phyloP scores from a whole-genome alignment of 1,140 invertebrate species.

The Latrodectus geometricus region DNA sequence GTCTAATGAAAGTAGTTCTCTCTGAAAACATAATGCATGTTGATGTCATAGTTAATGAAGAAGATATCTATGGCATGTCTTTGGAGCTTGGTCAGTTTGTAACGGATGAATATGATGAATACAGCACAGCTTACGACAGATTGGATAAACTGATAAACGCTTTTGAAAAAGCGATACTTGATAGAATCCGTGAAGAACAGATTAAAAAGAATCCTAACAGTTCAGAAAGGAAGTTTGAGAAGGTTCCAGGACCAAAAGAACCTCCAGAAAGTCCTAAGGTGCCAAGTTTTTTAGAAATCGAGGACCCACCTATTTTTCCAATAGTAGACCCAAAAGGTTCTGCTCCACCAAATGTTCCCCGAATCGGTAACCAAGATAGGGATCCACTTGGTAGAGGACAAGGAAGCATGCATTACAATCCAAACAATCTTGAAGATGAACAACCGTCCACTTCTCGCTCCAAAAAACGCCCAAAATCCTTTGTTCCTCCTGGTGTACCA shows the following conservation, averaged over 20 bases:
- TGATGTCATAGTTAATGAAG: slow-evolving; percentile 28
- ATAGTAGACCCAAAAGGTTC: neutral
- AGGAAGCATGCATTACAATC: slow-evolving; percentile 16
- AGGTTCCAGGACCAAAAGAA: neutral
- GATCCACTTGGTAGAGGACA: slow-evolving; percentile 12
- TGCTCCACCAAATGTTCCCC: neutral
- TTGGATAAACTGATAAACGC: neutral
- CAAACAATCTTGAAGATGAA: neutral
- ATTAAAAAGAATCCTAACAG: neutral
- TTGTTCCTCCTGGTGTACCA: slow-evolving; percentile 31
- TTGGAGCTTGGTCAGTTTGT: slow-evolving; percentile 1
- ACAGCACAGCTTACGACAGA: slow-evolving; percentile 7
- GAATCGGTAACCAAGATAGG: slow-evolving; percentile 17
- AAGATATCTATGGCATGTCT: neutral
- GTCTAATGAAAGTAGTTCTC: slow-evolving; percentile 40
- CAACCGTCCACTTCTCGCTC: neutral
- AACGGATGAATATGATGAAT: slow-evolving; percentile 11
- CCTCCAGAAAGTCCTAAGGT: neutral
- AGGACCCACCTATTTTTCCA: neutral
- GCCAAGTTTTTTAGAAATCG: neutral
- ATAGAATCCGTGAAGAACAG: slow-evolving; percentile 21
- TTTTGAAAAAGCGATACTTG: slow-evolving; percentile 10
- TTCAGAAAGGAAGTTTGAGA: neutral
- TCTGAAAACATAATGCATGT: slow-evolving; percentile 24
- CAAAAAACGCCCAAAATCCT: neutral